These are phyloP conservation scores for Tetragonula clypearis DNA, from an alignment of 1,140 invertebrate species.

Conservation along the genomic window DNA sequence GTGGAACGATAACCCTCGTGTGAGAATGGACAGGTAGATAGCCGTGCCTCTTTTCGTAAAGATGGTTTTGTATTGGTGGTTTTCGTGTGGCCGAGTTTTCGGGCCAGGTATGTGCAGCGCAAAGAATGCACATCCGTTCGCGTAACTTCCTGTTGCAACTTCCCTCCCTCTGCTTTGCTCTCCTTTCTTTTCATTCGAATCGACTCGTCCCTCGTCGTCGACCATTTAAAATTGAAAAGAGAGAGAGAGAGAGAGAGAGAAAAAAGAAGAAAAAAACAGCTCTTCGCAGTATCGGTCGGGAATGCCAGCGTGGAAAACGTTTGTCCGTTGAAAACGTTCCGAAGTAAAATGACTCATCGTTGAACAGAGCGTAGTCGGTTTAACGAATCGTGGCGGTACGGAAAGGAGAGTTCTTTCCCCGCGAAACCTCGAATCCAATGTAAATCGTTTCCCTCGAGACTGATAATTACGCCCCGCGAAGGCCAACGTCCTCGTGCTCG, in stretches of 20 bases:
- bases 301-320: too few species aligned
- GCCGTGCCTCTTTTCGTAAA: neutral
- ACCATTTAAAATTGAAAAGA: neutral
- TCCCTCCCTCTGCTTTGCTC: slow-evolving; percentile 35
- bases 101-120: slow-evolving; percentile 35
- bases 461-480: slow-evolving; percentile 47
- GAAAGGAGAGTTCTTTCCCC: slow-evolving; percentile 7
- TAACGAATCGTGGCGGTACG: neutral
- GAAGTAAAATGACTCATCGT: neutral
- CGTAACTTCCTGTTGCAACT: slow-evolving; percentile 49
- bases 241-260: too few species aligned
- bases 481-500: slow-evolving; percentile 55
- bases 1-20: slow-evolving; percentile 7
- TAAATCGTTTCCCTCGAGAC: slow-evolving; percentile 47
- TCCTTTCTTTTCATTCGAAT: neutral
- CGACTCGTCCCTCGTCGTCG: neutral
- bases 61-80: slow-evolving; percentile 28
- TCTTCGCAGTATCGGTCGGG: too few species aligned
- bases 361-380: neutral
- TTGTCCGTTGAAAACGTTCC: neutral
- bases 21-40: slow-evolving; percentile 58
- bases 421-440: slow-evolving; percentile 26
- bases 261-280: too few species aligned
- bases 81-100: slow-evolving; percentile 37
- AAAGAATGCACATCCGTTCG: slow-evolving; percentile 41